phyloP scores from a whole-genome alignment of 2,797 vertebrate species.

The Mastacembelus armatus region DNA sequence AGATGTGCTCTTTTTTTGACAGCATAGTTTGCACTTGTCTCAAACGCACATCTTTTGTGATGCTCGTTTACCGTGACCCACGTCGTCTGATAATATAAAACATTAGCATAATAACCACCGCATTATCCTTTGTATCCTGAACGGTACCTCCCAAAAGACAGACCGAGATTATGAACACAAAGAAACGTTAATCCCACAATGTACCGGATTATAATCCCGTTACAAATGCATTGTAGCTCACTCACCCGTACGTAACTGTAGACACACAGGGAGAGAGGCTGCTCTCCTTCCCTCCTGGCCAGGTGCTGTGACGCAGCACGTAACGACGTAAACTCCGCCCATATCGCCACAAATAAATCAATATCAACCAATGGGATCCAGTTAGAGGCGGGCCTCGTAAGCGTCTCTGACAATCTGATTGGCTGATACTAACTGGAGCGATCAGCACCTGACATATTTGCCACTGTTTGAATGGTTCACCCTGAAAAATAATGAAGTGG shows the following conservation, averaged over 20 bases:
- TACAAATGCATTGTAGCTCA: neutral
- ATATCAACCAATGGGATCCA: conserved; percentile 41
- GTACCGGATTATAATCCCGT: neutral
- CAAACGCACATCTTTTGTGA: neutral
- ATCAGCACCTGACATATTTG: conserved; percentile 50
- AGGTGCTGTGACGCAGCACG: neutral
- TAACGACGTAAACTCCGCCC: conserved; percentile 44
- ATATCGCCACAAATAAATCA: conserved; percentile 25
- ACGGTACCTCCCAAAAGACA: too few relatives aligned
- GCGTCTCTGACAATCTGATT: conserved; percentile 50
- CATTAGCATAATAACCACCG: neutral
- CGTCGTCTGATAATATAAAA: too few relatives aligned
- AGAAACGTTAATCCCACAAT: accelerated
- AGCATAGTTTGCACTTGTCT: accelerated
- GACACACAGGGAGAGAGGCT: accelerated
- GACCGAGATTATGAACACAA: accelerated
- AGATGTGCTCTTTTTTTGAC: neutral
- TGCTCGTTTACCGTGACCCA: too few relatives aligned
- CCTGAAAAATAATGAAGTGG: neutral
- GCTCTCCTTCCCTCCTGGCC: neutral
- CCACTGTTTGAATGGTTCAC: neutral
- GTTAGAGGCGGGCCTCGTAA: neutral
- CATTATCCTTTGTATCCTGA: too few relatives aligned
- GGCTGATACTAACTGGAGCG: conserved; percentile 66
- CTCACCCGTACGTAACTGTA: conserved; percentile 39